These are phyloP conservation scores for Aegotheles bennettii DNA, from an alignment of 2,113 vertebrate species.

Conservation along the genomic window DNA sequence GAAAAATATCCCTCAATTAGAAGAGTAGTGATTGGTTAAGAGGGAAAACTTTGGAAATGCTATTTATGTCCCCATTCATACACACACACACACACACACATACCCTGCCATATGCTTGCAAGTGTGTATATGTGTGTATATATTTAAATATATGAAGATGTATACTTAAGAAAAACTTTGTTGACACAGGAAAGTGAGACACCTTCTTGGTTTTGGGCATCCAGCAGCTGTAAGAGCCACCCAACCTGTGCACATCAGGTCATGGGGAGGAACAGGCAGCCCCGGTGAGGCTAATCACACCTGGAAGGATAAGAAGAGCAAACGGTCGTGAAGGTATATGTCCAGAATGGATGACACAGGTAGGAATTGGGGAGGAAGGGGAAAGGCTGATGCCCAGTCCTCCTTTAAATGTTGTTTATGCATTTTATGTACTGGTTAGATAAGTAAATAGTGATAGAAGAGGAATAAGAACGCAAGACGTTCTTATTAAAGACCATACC, in stretches of 20 bases:
- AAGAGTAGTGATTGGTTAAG: constrained; percentile 15
- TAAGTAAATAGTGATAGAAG: not conserved
- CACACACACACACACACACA: not conserved
- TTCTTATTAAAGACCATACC: not conserved
- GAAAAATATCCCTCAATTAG: constrained; percentile 64
- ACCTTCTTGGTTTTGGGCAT: not conserved
- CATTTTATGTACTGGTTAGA: not conserved
- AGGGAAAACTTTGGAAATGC: constrained; percentile 5
- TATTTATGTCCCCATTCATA: not conserved
- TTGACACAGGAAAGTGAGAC: not conserved
- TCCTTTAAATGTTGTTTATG: not conserved
- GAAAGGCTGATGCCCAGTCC: not conserved
- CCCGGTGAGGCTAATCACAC: not conserved
- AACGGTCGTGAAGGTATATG: too few species aligned
- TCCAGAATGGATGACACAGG: not conserved
- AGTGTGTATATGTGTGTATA: not conserved
- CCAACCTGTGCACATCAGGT: not conserved
- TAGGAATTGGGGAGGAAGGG: not conserved
- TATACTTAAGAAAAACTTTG: not conserved
- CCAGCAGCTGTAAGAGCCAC: not conserved
- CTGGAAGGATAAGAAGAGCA: not conserved
- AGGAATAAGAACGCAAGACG: not conserved
- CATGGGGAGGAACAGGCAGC: not conserved
- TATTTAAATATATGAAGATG: not conserved
- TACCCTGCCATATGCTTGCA: too few species aligned